These are phyloP conservation scores for Sceloporus undulatus DNA, from an alignment of 2,113 vertebrate genomes.

Conservation along the genomic window DNA sequence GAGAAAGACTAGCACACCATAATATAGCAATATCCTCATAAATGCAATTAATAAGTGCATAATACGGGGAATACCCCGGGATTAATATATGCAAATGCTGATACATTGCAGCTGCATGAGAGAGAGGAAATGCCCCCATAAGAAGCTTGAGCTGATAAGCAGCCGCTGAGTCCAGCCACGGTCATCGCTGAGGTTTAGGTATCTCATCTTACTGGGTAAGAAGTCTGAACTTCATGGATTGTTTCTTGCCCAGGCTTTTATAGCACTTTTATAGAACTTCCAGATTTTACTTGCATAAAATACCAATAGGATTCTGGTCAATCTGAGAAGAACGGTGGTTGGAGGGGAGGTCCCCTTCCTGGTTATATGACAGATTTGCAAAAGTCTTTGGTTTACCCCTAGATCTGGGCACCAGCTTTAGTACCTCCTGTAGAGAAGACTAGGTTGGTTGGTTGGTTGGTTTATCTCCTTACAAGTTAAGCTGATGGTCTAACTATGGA, in stretches of 20 bases:
- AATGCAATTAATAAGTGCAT: slow-evolving; percentile 42
- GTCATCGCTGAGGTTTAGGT: background rate
- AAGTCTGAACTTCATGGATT: background rate
- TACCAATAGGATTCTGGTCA: too few relatives aligned
- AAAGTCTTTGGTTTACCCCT: too few relatives aligned
- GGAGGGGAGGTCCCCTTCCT: too few relatives aligned
- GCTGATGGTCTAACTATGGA: too few relatives aligned
- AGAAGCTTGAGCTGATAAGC: background rate
- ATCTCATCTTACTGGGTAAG: background rate
- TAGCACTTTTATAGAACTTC: too few relatives aligned
- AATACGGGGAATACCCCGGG: slow-evolving; percentile 25
- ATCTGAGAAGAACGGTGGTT: too few relatives aligned
- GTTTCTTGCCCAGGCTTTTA: background rate
- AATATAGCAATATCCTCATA: slow-evolving; percentile 37
- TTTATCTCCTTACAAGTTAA: too few relatives aligned
- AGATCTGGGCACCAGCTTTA: too few relatives aligned
- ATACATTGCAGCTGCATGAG: slow-evolving; percentile 5
- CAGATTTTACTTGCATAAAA: too few relatives aligned
- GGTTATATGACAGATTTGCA: too few relatives aligned
- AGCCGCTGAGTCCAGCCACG: background rate
- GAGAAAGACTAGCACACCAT: slow-evolving; percentile 28
- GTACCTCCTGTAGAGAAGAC: too few relatives aligned
- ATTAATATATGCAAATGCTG: slow-evolving; percentile 40
- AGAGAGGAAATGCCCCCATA: slow-evolving; percentile 4
- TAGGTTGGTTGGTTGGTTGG: too few relatives aligned